Evolutionary conservation across 2,797 vertebrate genomes (phyloP).

Genomic region (Phaenicophaeus curvirostris): DNA sequence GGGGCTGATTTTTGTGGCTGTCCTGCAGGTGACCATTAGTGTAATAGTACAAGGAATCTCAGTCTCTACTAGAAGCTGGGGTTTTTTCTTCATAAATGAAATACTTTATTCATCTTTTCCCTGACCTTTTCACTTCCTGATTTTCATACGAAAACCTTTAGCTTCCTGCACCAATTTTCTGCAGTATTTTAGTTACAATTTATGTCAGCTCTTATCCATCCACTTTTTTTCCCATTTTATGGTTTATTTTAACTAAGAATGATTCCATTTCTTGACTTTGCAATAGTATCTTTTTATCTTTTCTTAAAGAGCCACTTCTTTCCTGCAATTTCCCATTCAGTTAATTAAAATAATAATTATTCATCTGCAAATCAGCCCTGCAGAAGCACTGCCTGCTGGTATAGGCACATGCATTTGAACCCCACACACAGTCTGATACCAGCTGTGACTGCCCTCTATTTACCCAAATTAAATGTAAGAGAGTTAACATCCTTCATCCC

Average conservation of each 20-base stretch:
- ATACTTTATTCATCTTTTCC: neutral
- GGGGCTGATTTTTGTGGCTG: neutral
- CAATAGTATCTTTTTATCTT: neutral
- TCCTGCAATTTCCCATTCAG: neutral
- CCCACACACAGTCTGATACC: rapidly evolving
- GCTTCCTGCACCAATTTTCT: neutral
- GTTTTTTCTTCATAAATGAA: neutral
- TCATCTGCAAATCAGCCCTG: neutral
- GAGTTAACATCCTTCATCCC: neutral
- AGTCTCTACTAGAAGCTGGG: neutral
- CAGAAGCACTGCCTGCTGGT: neutral
- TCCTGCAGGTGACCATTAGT: neutral
- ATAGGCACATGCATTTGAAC: neutral
- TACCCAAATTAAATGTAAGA: neutral
- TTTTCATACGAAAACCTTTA: neutral
- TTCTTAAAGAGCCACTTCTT: neutral
- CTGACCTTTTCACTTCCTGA: neutral
- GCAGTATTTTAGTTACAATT: neutral
- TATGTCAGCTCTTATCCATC: neutral
- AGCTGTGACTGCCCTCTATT: neutral
- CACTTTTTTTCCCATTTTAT: neutral
- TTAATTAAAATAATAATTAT: neutral
- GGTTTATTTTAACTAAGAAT: neutral
- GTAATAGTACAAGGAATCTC: neutral
- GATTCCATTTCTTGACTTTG: neutral